Base-by-base conservation (phyloP, 2,113 vertebrate species). In the Sylvietta virens region DNA sequence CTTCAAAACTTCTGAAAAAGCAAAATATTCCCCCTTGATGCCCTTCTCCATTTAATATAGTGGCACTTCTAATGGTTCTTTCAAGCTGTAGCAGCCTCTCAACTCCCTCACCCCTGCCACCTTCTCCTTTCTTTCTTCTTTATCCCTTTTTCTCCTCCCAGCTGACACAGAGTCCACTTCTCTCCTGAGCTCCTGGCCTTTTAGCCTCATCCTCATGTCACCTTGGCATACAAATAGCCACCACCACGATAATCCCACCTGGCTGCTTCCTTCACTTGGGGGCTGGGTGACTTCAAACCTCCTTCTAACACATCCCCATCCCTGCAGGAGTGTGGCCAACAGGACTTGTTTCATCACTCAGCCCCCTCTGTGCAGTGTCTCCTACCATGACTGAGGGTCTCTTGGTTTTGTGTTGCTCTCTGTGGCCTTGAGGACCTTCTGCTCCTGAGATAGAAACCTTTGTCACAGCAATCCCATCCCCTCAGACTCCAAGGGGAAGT, bases 1-100 rank as follows among this genome's bases (percentile, higher is more conserved):
- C 92, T 81, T 86, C 72, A 81, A 66, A 92, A 94, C 40, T 78
- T 81, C 35, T 53, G 50, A 84, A 84, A 95, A 92, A 81, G 57
- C 53, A 60, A 80, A 95, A 62, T 85, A 91, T 84, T 70, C n/a
- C 62, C 67, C 39, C 64, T 73, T 40, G 53, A 62, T 85, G 24
- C 22, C 60, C 70, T 90, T 58, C 39, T 62, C 50, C 39, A 69
- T 83, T 74, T 89, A 45, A 83, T 53, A 58, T 1, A 47, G 51
- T 31, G 83, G 44, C 70, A 86, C 72, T 95, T 91, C 78, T 83
- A 64, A 82, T 81, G 50, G 26, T 33, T 90, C 80, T 85, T 81
- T 72, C 62, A 93, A 81, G 48, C 30, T 77, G 67, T 6, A 78
- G 64, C 31, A 85, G 77, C 77, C 48, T 91, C 81, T 91, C 66